Evolutionary conservation across 2,113 vertebrate genomes (phyloP).

Genomic region (Sylvia atricapilla): DNA sequence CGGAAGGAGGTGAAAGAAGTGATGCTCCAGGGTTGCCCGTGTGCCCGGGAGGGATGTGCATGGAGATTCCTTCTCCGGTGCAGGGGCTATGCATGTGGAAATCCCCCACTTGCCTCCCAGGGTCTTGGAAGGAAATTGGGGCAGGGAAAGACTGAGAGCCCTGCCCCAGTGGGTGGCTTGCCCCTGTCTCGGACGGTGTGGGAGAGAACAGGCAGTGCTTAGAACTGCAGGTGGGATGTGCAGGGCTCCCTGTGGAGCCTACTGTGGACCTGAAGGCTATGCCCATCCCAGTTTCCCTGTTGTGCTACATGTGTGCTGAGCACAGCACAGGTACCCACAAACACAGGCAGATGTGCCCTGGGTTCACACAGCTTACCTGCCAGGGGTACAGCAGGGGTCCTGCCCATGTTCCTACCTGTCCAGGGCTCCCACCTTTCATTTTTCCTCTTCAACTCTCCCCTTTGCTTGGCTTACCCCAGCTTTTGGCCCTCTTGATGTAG

Average conservation of each 20-base stretch:
- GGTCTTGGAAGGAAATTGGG: not conserved
- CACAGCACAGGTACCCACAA: fast-evolving
- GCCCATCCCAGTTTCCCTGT: not conserved
- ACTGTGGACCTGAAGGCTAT: not conserved
- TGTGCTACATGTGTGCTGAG: fast-evolving
- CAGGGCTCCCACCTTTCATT: not conserved
- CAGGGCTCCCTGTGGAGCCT: not conserved
- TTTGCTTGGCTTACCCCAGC: not conserved
- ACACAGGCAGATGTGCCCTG: fast-evolving
- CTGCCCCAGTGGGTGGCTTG: not conserved
- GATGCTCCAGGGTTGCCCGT: fast-evolving
- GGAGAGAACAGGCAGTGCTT: not conserved
- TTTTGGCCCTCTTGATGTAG: not conserved
- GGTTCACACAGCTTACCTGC: not conserved
- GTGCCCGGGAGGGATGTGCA: not conserved
- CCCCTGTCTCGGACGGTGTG: fast-evolving
- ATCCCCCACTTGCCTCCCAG: fast-evolving
- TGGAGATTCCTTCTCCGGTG: not conserved
- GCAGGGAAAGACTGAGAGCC: no score
- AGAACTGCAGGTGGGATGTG: not conserved
- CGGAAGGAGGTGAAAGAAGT: no score
- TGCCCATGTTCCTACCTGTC: not conserved
- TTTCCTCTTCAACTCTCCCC: not conserved
- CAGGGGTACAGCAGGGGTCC: not conserved
- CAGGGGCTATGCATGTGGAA: no score